Evolutionary conservation across 2,797 vertebrate genomes (phyloP).

Genomic region (Artibeus jamaicensis): DNA sequence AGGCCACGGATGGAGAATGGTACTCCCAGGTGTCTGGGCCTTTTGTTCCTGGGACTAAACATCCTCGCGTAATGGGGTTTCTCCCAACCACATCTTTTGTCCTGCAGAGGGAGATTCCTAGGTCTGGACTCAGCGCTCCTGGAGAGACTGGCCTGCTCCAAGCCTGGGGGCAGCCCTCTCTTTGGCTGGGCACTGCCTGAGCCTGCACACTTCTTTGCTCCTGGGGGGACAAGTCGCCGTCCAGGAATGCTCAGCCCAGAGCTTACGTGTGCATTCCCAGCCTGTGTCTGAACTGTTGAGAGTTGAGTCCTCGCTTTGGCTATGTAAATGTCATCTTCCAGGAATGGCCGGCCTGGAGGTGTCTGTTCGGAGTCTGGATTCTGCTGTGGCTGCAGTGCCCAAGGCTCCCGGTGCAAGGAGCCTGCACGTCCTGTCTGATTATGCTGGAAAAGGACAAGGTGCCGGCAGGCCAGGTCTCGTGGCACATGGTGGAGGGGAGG

Average conservation of each 20-base stretch:
- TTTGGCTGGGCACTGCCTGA: neutral
- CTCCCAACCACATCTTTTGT: neutral
- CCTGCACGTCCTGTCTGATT: neutral
- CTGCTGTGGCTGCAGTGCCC: neutral
- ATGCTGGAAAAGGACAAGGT: neutral
- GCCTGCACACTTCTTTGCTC: neutral
- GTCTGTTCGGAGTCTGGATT: neutral
- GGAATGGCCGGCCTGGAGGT: neutral
- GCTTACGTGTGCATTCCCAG: neutral
- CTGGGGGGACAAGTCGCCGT: neutral
- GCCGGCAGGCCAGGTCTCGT: neutral
- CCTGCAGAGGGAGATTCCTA: neutral
- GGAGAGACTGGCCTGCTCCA: neutral
- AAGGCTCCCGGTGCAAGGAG: neutral
- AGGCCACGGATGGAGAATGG: neutral
- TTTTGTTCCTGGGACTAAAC: neutral
- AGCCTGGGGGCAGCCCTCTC: neutral
- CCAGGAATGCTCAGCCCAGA: neutral
- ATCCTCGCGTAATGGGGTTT: neutral
- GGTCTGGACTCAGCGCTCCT: neutral
- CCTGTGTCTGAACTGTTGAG: neutral
- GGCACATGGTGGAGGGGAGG: neutral
- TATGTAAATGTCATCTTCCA: neutral
- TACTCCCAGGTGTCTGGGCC: neutral
- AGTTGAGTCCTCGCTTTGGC: neutral